Conservation (phyloP, 2,888 invertebrate species). For the Spisula solida region DNA sequence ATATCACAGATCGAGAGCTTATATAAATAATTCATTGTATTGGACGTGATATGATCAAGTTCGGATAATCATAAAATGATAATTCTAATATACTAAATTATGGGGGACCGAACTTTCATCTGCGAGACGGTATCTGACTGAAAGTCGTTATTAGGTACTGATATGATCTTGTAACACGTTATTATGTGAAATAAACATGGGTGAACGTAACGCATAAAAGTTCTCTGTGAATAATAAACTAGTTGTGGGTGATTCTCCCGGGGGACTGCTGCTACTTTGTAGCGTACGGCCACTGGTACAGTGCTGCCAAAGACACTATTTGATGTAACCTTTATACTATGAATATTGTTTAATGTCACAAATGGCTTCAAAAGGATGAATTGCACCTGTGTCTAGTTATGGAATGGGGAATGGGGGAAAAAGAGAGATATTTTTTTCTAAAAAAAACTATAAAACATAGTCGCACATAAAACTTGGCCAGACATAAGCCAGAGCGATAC, state of each 20-base stretch:
- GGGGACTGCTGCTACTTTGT: conserved; percentile 41
- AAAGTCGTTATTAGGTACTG: conserved; percentile 57
- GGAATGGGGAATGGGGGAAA: background rate
- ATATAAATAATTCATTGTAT: conserved; percentile 71
- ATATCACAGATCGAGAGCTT: conserved; percentile 58
- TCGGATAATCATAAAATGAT: conserved; percentile 68
- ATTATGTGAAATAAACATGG: conserved; percentile 66
- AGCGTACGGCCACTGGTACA: background rate
- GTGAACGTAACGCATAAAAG: conserved; percentile 24
- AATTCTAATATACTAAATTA: conserved; percentile 73
- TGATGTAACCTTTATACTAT: background rate
- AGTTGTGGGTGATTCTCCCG: background rate
- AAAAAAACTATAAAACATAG: conserved; percentile 2
- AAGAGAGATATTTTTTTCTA: background rate
- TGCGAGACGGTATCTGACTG: conserved; percentile 38
- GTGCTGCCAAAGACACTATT: background rate
- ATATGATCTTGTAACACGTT: conserved; percentile 65
- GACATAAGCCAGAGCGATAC: background rate
- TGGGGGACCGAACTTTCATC: conserved; percentile 69
- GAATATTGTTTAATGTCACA: conserved; percentile 27
- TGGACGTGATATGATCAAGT: conserved; percentile 64
- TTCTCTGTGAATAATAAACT: conserved; percentile 8
- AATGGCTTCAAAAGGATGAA: conserved; percentile 12
- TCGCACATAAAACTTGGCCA: background rate
- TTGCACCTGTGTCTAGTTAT: conserved; percentile 15